Percentiles rank a stretch among this genome's conserved stretches.
Evolutionary conservation across 2,888 invertebrate genomes (phyloP).

Genomic region (Philaethria dido): DNA sequence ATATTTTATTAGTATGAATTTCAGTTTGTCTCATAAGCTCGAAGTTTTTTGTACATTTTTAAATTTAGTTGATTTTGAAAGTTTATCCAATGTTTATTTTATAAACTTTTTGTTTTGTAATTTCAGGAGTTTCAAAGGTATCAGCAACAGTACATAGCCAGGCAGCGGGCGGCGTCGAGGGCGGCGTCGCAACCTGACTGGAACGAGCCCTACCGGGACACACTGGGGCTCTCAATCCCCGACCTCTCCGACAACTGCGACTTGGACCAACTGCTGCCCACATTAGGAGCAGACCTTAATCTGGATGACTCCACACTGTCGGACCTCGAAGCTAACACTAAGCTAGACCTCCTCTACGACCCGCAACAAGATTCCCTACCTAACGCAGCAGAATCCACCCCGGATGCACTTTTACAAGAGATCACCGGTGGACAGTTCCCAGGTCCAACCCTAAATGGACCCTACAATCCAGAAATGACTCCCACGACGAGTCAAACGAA

Average conservation of each 20-base stretch:
- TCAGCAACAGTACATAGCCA: slow-evolving; percentile 86
- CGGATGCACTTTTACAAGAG: slow-evolving; percentile 56
- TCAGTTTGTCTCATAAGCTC: too few species aligned
- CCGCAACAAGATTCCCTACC: slow-evolving; percentile 44
- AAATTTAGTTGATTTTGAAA: background rate
- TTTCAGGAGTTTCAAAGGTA: slow-evolving; percentile 85
- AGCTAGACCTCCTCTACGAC: slow-evolving; percentile 70
- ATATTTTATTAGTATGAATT: background rate
- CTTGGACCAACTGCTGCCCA: slow-evolving; percentile 86
- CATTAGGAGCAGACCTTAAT: slow-evolving; percentile 85
- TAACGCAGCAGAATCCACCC: slow-evolving; percentile 50
- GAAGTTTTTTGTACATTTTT: too few species aligned
- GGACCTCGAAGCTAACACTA: slow-evolving; percentile 68
- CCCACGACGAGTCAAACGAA: slow-evolving; percentile 45
- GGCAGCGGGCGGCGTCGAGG: slow-evolving; percentile 78
- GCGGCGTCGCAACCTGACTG: slow-evolving; percentile 70
- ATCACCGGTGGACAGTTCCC: slow-evolving; percentile 61
- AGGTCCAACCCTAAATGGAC: slow-evolving; percentile 54
- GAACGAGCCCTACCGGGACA: slow-evolving; percentile 79
- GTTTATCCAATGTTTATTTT: too few species aligned
- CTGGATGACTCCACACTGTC: slow-evolving; percentile 71
- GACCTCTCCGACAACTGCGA: slow-evolving; percentile 81
- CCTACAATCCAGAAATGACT: slow-evolving; percentile 51
- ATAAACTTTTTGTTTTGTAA: background rate
- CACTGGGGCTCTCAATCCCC: slow-evolving; percentile 65